Evolutionary conservation across 2,797 vertebrate genomes (phyloP), one percentile per base, ranked within the genome.

Genomic region (Coluber constrictor): DNA sequence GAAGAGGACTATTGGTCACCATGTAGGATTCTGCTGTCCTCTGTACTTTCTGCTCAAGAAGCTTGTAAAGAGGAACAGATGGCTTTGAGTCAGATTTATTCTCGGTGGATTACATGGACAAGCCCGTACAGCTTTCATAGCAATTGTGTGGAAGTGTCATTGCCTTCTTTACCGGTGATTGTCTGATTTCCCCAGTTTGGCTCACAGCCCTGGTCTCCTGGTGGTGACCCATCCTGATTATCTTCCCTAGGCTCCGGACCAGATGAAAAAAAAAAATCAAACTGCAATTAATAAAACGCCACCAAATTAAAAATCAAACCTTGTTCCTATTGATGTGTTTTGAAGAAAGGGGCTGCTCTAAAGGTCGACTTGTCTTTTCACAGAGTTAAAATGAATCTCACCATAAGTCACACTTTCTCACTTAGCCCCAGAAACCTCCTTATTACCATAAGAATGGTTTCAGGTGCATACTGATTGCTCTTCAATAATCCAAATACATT

Each of bases 41-140:
- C 23, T 37, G 8, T 20, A 3, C 60, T 56, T 63, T 29, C 0
- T 2, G 0, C 1, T 63, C 16, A 3, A 47, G 37, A 47, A 43
- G 4, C 20, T 25, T 83, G 20, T 47, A 2, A 83, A 47, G 18
- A 20, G 37, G 37, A 25, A 83, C 74, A 43, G 37, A 47, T 83
- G 37, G 20, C 20, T 37, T 83, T 83, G 74, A 83, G 74, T 83
- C 74, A 47, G 5, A 83, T 2, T 47, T 83, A 83, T 47, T 25
- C 10, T 25, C 4, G 10, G 74, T 43, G 74, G 20, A 20, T 79
- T 79, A 23, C 18, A 43, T 11, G 20, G 74, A 83, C 74, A 79
- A 43, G 70, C 32, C 70, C 8, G 8, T 74, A 37, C 32, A 23
- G 32, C 16, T 37, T 74, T 37, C 32, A 1, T 23, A 37, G 74